Evolutionary conservation across 2,113 vertebrate genomes (phyloP).

Genomic region (Sebastes fasciatus): DNA sequence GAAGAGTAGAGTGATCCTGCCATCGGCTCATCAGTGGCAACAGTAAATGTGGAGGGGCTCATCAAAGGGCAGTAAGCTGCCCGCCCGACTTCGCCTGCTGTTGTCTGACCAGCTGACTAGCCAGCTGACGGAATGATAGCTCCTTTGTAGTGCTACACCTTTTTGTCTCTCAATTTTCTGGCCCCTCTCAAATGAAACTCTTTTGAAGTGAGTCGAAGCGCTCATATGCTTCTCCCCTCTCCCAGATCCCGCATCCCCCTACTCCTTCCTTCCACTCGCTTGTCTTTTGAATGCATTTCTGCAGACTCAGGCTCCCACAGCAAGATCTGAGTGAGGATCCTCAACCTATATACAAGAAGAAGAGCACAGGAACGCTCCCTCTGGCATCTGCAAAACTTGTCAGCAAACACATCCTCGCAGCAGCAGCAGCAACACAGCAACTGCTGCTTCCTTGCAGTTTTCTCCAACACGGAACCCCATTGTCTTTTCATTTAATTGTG

Average conservation of each 20-base stretch:
- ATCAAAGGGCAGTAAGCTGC: constrained; percentile 64
- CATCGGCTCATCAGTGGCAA: constrained; percentile 40
- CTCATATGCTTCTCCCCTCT: constrained; percentile 36
- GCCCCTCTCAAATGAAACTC: constrained; percentile 69
- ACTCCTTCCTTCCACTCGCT: constrained; percentile 47
- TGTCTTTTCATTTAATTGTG: constrained; percentile 72
- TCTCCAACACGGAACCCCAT: constrained; percentile 48
- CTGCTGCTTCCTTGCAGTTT: constrained; percentile 51
- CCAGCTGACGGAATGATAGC: constrained; percentile 65
- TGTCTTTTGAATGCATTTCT: constrained; percentile 59
- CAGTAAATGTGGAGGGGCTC: constrained; percentile 55
- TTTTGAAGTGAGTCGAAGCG: constrained; percentile 70
- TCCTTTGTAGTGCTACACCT: constrained; percentile 61
- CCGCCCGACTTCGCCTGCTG: constrained; percentile 62
- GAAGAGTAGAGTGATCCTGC: constrained; percentile 34
- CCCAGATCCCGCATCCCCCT: background rate
- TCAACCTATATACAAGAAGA: constrained; percentile 42
- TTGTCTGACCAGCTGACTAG: constrained; percentile 65
- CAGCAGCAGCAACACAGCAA: constrained; percentile 39
- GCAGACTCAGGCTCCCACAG: constrained; percentile 64
- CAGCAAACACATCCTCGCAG: constrained; percentile 53
- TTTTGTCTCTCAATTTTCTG: constrained; percentile 60
- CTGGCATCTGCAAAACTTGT: constrained; percentile 60
- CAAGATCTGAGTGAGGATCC: constrained; percentile 45
- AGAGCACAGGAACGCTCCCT: constrained; percentile 41